A percentile compares a stretch with the other conserved stretches of the same genome.
These are phyloP conservation scores for Ormyrus rosae DNA, from an alignment of 2,888 invertebrate genomes.

Conservation along the genomic window DNA sequence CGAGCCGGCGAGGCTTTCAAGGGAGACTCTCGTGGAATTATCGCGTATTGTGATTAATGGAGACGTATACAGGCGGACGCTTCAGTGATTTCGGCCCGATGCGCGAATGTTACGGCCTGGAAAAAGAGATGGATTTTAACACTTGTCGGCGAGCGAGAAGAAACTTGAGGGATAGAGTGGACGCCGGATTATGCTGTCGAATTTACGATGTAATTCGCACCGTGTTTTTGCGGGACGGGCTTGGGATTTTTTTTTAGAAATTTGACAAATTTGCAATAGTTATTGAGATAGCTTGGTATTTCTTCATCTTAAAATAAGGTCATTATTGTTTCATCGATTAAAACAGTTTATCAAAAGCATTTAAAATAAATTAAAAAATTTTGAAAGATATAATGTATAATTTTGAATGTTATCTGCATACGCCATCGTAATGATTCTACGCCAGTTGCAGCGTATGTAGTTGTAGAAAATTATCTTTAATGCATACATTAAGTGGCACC, in stretches of 20 bases:
- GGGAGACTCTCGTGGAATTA: constrained; percentile 11
- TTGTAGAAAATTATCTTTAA: not conserved
- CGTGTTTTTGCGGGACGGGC: too few species aligned
- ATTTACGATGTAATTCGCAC: constrained; percentile 10
- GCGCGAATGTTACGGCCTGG: not conserved
- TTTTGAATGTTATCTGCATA: too few species aligned
- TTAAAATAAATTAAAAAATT: too few species aligned
- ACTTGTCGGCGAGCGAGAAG: constrained; percentile 12
- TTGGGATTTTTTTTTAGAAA: too few species aligned
- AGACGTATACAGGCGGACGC: constrained; percentile 30
- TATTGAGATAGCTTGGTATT: too few species aligned
- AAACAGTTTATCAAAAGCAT: too few species aligned
- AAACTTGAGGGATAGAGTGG: constrained; percentile 9
- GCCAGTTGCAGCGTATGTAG: too few species aligned
- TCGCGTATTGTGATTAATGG: constrained; percentile 48
- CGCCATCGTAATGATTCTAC: too few species aligned
- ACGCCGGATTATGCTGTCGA: not conserved
- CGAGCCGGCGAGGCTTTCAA: not conserved
- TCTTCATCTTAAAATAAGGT: too few species aligned
- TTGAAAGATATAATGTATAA: too few species aligned
- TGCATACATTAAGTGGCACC: constrained; percentile 26
- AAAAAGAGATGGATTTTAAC: constrained; percentile 31
- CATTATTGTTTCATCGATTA: too few species aligned
- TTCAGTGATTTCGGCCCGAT: not conserved
- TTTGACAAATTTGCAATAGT: too few species aligned